Base-by-base conservation (phyloP, 1,140 invertebrate species). In the Meloidogyne exigua region DNA sequence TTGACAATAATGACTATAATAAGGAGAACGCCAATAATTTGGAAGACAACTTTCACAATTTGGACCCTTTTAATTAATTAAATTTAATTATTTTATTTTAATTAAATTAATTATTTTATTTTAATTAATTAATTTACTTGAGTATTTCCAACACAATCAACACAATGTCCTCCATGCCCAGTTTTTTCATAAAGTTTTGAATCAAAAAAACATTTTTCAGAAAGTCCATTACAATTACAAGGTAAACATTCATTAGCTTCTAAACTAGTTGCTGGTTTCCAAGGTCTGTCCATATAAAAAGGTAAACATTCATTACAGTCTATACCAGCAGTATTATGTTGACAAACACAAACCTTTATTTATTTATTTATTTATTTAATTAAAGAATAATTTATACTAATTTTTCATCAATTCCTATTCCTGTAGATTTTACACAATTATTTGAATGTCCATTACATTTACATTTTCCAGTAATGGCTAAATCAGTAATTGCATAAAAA, bases 371-470 rank as follows among this genome's bases (percentile, higher is more conserved):
- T 57, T 57, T 57, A n/a, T 57, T n/a, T n/a, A 57, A n/a, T n/a
- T 57, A 57, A 57, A 49, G 18, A n/a, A 5, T 57, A 57, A n/a
- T n/a, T n/a, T 57, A 15, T 49, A 57, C 49, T n/a, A 57, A 57
- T 57, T 57, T n/a, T 57, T 57, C 18, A n/a, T 18, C 18, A n/a
- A 57, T 7, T 18, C 67, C 73, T 9, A 9, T 28, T 32, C 72
- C 76, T 0, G 90, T 91, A 39, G 91, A 91, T 25, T 89, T 86
- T 9, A 94, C 91, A 87, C 96, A 98, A 83, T 93, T 91, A 18
- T 92, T 93, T 5, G 95, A 95, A 87, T 98, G 96, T 0, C 96
- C 96, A 85, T 98, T 98, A 88, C 96, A 99, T 88, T 97, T 95
- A 88, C 96, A 98, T 81, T 91, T 77, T 32, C 95, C 96, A 69